Percentiles rank a stretch among this genome's conserved stretches.
These are phyloP conservation scores for Chlamydotis undulata DNA, from an alignment of 2,113 vertebrate genomes.

Conservation along the genomic window DNA sequence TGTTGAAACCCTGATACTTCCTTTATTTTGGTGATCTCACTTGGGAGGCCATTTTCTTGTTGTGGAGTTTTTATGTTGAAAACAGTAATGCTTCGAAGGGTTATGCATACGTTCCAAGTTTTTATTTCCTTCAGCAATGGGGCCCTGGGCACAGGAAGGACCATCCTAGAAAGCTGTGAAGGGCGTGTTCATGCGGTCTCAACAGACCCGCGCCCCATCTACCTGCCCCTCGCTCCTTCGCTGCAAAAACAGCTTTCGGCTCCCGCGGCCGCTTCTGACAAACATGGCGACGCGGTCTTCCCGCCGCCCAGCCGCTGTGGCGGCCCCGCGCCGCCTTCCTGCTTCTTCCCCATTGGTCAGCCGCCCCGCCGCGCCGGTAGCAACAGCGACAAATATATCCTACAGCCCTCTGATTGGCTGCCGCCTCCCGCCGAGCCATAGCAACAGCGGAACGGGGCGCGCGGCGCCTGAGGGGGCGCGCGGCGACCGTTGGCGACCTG, in stretches of 20 bases:
- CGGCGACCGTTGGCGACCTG: neutral
- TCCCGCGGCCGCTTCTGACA: neutral
- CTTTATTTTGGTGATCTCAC: neutral
- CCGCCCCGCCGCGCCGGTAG: neutral
- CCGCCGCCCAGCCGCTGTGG: neutral
- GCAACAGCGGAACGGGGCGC: slow-evolving; percentile 55
- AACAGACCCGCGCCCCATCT: too few species aligned
- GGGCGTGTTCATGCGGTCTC: fast-evolving
- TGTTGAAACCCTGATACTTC: fast-evolving
- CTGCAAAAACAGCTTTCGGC: too few species aligned
- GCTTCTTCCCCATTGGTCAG: slow-evolving; percentile 37
- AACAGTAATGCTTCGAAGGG: neutral
- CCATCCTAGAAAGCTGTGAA: too few species aligned
- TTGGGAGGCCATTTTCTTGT: neutral
- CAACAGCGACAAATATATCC: slow-evolving; percentile 67
- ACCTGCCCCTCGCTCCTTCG: neutral
- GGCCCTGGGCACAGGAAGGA: neutral
- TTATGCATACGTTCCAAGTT: fast-evolving
- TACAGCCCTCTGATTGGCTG: slow-evolving; percentile 56
- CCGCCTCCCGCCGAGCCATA: slow-evolving; percentile 26
- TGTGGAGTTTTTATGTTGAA: neutral
- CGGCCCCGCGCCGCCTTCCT: neutral
- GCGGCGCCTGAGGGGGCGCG: neutral
- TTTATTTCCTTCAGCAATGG: fast-evolving
- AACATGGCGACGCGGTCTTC: neutral